Conservation (phyloP, 2,113 vertebrate species). For the Rallus limicola region DNA sequence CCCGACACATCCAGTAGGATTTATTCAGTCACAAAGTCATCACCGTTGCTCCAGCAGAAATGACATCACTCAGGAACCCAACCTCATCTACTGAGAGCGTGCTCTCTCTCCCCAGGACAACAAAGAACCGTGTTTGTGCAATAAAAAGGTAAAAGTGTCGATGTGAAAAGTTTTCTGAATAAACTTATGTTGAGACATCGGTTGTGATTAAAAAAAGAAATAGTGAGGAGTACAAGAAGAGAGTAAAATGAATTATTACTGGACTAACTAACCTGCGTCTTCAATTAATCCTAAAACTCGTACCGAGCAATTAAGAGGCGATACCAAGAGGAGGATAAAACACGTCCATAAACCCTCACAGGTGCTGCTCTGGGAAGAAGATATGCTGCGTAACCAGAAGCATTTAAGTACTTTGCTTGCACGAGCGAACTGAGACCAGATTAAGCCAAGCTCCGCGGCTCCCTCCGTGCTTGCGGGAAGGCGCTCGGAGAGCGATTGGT, state of each 20-base stretch:
- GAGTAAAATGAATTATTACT: neutral
- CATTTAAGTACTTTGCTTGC: neutral
- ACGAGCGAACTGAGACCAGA: neutral
- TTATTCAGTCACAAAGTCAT: constrained; percentile 39
- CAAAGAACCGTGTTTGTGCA: constrained; percentile 4
- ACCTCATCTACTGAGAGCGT: constrained; percentile 32
- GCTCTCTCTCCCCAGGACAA: neutral
- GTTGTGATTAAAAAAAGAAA: neutral
- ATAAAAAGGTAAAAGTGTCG: neutral
- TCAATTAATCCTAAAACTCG: neutral
- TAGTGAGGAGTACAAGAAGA: neutral
- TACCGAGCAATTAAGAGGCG: neutral
- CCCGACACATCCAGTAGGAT: neutral
- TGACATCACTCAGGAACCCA: constrained; percentile 53
- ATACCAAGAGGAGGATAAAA: neutral
- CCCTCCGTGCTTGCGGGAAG: neutral
- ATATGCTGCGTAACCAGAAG: neutral
- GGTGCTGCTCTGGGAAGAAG: neutral
- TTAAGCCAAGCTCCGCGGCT: neutral
- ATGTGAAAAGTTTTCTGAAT: constrained; percentile 26
- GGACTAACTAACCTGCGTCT: neutral
- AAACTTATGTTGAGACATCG: neutral
- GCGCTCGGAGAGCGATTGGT: neutral
- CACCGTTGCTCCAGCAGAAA: neutral
- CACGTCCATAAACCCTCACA: neutral